phyloP scores from a whole-genome alignment of 2,113 vertebrate genomes.

The Picathartes gymnocephalus region DNA sequence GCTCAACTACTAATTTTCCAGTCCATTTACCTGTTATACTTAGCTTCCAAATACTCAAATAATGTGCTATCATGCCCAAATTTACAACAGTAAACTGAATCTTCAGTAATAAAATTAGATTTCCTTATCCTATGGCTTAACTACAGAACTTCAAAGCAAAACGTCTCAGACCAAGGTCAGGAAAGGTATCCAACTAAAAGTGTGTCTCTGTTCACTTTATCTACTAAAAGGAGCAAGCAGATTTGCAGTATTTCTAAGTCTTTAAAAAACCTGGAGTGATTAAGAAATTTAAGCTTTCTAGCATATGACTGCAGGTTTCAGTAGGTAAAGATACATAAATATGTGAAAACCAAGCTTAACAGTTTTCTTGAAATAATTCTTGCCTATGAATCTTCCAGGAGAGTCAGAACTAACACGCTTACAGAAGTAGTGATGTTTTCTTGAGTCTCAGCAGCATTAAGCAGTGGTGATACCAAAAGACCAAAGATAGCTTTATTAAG shows the following conservation, averaged over 20 bases:
- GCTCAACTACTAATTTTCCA: conserved; percentile 18
- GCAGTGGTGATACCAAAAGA: neutral
- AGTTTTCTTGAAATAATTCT: neutral
- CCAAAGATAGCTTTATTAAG: neutral
- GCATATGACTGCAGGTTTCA: neutral
- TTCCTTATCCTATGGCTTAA: neutral
- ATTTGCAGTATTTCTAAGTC: neutral
- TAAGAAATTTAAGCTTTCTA: neutral
- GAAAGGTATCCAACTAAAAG: neutral
- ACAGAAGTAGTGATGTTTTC: neutral
- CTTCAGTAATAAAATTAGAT: neutral
- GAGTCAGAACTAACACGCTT: neutral
- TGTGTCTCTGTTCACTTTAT: neutral
- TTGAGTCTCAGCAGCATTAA: neutral
- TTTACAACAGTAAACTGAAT: neutral
- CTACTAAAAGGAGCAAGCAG: neutral
- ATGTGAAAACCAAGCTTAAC: neutral
- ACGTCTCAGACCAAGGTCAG: neutral
- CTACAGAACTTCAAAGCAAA: neutral
- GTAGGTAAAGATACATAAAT: neutral
- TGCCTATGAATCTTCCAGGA: neutral
- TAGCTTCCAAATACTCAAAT: neutral
- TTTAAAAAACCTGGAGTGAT: neutral
- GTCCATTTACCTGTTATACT: conserved; percentile 2
- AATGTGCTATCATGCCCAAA: neutral